Evolutionary conservation across 2,797 vertebrate genomes (phyloP).

Genomic region (Halcyon chelicuti): DNA sequence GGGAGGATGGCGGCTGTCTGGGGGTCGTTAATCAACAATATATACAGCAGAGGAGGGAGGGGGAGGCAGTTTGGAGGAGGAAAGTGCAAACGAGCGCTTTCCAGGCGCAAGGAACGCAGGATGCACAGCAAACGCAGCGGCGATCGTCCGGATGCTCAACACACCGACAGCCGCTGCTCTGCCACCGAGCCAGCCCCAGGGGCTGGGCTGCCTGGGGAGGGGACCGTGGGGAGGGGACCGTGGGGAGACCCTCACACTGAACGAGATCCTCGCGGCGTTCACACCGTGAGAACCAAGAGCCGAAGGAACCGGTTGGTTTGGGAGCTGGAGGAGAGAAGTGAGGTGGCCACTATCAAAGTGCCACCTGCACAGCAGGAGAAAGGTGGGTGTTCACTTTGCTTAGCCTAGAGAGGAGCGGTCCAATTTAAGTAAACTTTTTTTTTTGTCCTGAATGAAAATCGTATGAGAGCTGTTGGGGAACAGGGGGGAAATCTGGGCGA

Average conservation of each 20-base stretch:
- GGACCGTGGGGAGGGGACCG: no score
- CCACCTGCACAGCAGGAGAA: not conserved
- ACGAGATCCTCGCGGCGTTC: not conserved
- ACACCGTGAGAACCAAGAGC: not conserved
- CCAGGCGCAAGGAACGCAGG: not conserved
- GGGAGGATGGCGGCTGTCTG: slow-evolving; percentile 19
- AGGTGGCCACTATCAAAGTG: not conserved
- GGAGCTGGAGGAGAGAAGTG: not conserved
- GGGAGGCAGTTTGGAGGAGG: not conserved
- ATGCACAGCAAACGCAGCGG: slow-evolving; percentile 62
- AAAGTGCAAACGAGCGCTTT: not conserved
- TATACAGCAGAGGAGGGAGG: slow-evolving; percentile 37
- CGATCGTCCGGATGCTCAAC: slow-evolving; percentile 21
- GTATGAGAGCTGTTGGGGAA: not conserved
- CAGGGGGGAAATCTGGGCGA: not conserved
- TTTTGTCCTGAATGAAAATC: not conserved
- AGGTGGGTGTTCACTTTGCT: not conserved
- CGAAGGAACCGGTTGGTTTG: not conserved
- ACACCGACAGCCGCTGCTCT: slow-evolving; percentile 57
- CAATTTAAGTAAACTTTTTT: not conserved
- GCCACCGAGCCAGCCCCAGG: slow-evolving; percentile 22
- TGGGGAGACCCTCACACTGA: not conserved
- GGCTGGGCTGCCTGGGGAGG: not conserved
- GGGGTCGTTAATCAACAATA: slow-evolving; percentile 53
- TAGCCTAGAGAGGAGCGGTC: not conserved